Conservation (phyloP, 2,113 vertebrate genomes). For the Perca schrenkii region DNA sequence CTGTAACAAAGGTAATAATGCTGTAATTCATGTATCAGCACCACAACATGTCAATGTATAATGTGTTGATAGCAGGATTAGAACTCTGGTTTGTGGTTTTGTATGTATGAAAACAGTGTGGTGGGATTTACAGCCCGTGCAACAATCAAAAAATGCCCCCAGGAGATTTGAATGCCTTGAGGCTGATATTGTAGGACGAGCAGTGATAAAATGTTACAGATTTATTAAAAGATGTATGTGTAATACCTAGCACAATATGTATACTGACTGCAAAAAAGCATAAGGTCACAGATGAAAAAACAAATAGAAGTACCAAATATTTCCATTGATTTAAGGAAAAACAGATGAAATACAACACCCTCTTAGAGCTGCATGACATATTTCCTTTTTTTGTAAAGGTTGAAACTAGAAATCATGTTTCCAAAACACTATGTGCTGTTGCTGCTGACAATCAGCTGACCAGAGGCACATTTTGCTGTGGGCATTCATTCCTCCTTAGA, state of each 20-base stretch:
- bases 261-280: slow-evolving; percentile 7
- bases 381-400: not conserved
- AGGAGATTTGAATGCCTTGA: slow-evolving; percentile 61
- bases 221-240: not conserved
- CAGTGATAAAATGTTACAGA: slow-evolving; percentile 27
- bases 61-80: slow-evolving; percentile 65
- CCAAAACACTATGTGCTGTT: slow-evolving; percentile 36
- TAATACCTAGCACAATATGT: slow-evolving; percentile 11
- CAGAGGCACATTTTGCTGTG: slow-evolving; percentile 38
- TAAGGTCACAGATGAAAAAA: slow-evolving; percentile 37
- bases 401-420: slow-evolving; percentile 30
- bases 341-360: slow-evolving; percentile 31
- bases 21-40: slow-evolving; percentile 71
- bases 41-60: slow-evolving; percentile 49
- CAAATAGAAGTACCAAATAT: slow-evolving; percentile 30
- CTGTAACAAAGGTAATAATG: slow-evolving; percentile 74
- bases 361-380: slow-evolving; percentile 16
- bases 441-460: slow-evolving; percentile 58
- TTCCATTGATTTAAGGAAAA: slow-evolving; percentile 44
- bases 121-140: slow-evolving; percentile 44
- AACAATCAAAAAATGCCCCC: slow-evolving; percentile 67
- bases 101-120: slow-evolving; percentile 18
- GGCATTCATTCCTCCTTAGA: slow-evolving; percentile 37
- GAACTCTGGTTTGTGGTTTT: slow-evolving; percentile 37
- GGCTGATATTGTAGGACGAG: slow-evolving; percentile 62